phyloP scores from a whole-genome alignment of 2,113 vertebrate species.

The Vulpes lagopus region DNA sequence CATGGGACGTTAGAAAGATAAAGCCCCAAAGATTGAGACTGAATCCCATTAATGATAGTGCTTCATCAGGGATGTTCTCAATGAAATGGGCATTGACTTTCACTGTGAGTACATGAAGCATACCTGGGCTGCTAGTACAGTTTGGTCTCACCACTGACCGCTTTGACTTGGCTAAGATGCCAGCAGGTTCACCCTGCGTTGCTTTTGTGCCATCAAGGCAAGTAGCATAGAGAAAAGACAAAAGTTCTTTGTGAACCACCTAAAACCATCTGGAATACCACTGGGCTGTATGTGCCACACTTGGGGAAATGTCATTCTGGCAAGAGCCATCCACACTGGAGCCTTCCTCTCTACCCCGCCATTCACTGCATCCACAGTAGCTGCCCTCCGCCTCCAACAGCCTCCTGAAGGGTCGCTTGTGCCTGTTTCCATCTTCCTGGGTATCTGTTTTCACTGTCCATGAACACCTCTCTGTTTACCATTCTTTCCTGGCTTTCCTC shows the following conservation, averaged over 20 bases:
- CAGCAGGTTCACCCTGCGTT: neutral
- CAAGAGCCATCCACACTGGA: neutral
- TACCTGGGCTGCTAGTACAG: too few species aligned
- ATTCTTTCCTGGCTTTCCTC: neutral
- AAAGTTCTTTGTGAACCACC: neutral
- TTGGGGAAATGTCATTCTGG: neutral
- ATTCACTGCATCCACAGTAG: too few species aligned
- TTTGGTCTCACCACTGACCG: too few species aligned
- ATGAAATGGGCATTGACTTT: neutral
- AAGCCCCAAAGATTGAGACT: too few species aligned
- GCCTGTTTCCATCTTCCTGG: neutral
- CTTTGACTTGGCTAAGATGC: neutral
- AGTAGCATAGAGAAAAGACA: neutral
- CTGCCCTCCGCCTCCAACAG: neutral
- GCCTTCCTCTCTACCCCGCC: neutral
- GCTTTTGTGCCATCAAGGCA: neutral
- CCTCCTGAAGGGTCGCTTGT: neutral
- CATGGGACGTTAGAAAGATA: neutral
- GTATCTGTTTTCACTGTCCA: neutral
- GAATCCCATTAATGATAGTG: neutral
- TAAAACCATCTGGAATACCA: neutral
- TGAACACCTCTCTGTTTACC: neutral
- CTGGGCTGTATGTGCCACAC: neutral
- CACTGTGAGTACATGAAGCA: neutral
- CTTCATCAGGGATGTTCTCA: neutral